Evolutionary conservation across 2,797 vertebrate genomes (phyloP).

Genomic region (Coregonus suidteri): DNA sequence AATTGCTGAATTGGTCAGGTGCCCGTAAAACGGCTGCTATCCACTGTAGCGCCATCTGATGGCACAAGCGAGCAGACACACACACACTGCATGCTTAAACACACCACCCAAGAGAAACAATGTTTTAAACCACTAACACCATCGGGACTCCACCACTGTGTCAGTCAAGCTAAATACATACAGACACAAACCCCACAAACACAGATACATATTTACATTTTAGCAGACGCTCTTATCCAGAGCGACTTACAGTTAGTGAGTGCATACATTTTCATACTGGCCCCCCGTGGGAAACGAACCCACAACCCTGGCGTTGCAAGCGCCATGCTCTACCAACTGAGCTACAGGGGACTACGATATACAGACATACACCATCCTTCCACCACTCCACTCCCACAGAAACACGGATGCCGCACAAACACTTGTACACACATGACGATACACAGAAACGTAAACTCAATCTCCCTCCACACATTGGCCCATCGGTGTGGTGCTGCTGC

Average conservation of each 20-base stretch:
- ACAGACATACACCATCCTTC: conserved; percentile 33
- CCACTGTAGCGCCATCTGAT: too few relatives aligned
- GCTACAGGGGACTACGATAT: background rate
- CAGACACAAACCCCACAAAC: conserved; percentile 9
- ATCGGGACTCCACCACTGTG: background rate
- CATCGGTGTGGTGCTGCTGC: conserved; percentile 18
- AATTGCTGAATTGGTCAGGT: too few relatives aligned
- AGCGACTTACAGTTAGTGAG: too few relatives aligned
- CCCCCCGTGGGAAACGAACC: too few relatives aligned
- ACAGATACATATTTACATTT: background rate
- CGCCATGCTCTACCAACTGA: too few relatives aligned
- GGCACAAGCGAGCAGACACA: too few relatives aligned
- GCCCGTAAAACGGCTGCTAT: too few relatives aligned
- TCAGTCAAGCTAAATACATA: background rate
- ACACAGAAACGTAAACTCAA: conserved; percentile 13
- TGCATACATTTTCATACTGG: background rate
- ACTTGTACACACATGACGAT: conserved; percentile 18
- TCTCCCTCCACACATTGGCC: conserved; percentile 13
- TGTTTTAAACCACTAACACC: background rate
- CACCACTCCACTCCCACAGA: background rate
- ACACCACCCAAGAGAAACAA: background rate
- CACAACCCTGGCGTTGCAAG: too few relatives aligned
- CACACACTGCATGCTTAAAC: background rate
- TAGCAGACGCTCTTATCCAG: too few relatives aligned
- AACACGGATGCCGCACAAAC: conserved; percentile 5